phyloP scores from a whole-genome alignment of 2,888 invertebrate genomes.

The Synergus itoensis region DNA sequence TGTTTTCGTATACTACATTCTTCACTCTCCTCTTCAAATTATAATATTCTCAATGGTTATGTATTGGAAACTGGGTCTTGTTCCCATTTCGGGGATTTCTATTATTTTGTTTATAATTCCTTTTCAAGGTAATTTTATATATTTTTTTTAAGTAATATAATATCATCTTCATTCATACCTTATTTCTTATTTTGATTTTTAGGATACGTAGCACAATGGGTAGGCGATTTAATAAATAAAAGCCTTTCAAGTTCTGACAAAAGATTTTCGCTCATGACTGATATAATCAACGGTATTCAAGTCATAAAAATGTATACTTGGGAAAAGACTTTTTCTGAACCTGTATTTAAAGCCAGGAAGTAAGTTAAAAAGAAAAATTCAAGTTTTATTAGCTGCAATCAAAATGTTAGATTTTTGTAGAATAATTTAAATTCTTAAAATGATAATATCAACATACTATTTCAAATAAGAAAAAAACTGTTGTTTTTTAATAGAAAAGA shows the following conservation, averaged over 20 bases:
- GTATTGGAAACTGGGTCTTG: no score
- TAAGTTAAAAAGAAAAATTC: not conserved
- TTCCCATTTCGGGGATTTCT: no score
- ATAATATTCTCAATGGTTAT: not conserved
- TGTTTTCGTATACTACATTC: no score
- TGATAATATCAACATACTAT: no score
- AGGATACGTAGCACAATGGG: not conserved
- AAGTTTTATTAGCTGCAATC: no score
- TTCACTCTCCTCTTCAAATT: no score
- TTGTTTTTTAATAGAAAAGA: conserved; percentile 73
- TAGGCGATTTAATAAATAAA: not conserved
- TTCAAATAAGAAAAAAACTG: no score
- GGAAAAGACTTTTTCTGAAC: conserved; percentile 87
- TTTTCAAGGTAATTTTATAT: no score
- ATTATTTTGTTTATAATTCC: no score
- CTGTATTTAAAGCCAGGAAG: conserved; percentile 79
- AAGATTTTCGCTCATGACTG: conserved; percentile 92
- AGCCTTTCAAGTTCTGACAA: conserved; percentile 83
- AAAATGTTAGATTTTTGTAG: conserved; percentile 8
- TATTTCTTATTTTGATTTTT: not conserved
- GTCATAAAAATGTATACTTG: conserved; percentile 95
- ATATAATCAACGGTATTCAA: conserved; percentile 90
- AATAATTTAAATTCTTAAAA: conserved; percentile 32
- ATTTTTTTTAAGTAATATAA: no score
- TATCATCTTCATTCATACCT: no score